These are phyloP conservation scores for Scolopax rusticola DNA, from an alignment of 2,797 vertebrate species.

Conservation along the genomic window DNA sequence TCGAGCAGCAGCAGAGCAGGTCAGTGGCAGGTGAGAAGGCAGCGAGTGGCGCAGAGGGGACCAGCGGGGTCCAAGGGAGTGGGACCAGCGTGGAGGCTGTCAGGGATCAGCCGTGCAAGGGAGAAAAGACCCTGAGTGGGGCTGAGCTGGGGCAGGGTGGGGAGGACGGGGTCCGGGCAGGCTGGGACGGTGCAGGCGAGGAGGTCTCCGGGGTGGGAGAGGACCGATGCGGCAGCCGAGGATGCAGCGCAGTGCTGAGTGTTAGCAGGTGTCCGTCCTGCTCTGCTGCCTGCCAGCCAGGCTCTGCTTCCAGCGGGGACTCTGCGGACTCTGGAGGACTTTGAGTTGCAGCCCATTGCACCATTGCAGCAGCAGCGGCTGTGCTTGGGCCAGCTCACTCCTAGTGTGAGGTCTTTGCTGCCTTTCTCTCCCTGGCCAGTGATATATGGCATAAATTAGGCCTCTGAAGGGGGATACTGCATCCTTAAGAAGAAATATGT, in stretches of 20 bases:
- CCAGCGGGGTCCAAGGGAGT: not conserved
- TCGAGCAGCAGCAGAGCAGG: not conserved
- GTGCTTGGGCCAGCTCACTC: conserved; percentile 41
- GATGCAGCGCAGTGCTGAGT: not conserved
- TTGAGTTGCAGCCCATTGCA: conserved; percentile 33
- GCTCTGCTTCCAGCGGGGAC: not conserved
- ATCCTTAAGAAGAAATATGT: conserved; percentile 93
- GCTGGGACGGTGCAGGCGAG: not conserved
- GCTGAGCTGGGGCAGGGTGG: not conserved
- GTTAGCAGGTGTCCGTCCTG: not conserved
- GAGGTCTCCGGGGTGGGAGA: not conserved
- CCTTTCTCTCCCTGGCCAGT: conserved; percentile 76
- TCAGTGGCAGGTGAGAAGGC: not conserved
- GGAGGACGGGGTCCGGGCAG: not conserved
- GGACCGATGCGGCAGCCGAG: not conserved
- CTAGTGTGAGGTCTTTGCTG: conserved; percentile 63
- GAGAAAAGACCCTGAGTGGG: accelerated
- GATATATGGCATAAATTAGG: conserved; percentile 83
- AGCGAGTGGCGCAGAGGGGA: not conserved
- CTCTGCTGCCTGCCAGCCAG: not conserved
- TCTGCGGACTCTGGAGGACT: conserved; percentile 12
- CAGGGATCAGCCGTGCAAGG: accelerated
- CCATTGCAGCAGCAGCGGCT: conserved; percentile 26
- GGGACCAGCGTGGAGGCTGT: not conserved
- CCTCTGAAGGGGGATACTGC: conserved; percentile 86